Base-by-base conservation (phyloP, 2,888 invertebrate genomes). In the Apodemia zela region DNA sequence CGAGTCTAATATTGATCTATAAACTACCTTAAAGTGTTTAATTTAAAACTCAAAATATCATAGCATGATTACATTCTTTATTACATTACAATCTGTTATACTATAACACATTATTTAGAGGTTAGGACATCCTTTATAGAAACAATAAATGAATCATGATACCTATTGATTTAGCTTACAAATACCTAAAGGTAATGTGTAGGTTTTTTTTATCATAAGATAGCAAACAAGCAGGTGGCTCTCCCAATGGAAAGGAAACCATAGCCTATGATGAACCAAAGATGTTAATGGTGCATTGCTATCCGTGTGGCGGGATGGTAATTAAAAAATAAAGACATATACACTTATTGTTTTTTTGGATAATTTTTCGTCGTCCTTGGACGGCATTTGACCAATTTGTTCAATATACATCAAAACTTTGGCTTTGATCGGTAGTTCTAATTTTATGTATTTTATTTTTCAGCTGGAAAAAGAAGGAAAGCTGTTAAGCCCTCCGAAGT, bases 391-490 rank as follows among this genome's bases (percentile, higher is more conserved):
- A 47, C 47, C 47, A n/a, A 45, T 45, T 17, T 17, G 8, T 11
- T n/a, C 42, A 38, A 38, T 3, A 3, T 5, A 13, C 4, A 13
- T 38, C 11, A 45, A 7, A 45, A 15, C 45, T 45, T 45, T 6
- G 2, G n/a, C n/a, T 45, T 45, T 45, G 1, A 45, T n/a, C n/a
- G 6, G 7, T 17, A n/a, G 17, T 47, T 47, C 47, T 47, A 8
- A 47, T 8, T 47, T 47, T 7, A 47, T 47, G 7, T 47, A 0
- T 63, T 65, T 68, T 63, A 67, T 68, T 60, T 89, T 89, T 49
- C 89, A 92, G 92, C 85, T 92, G 76, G 92, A 92, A 74, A 92
- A 90, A 75, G 90, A 91, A 79, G 89, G 80, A 18, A 88, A 85
- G 67, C 77, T 86, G 35, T 78, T 90, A 25, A 89, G 90, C 69